Evolutionary conservation across 2,888 invertebrate genomes (phyloP), one percentile per base, ranked within the genome.

Genomic region (Drepanosiphum platanoidis): DNA sequence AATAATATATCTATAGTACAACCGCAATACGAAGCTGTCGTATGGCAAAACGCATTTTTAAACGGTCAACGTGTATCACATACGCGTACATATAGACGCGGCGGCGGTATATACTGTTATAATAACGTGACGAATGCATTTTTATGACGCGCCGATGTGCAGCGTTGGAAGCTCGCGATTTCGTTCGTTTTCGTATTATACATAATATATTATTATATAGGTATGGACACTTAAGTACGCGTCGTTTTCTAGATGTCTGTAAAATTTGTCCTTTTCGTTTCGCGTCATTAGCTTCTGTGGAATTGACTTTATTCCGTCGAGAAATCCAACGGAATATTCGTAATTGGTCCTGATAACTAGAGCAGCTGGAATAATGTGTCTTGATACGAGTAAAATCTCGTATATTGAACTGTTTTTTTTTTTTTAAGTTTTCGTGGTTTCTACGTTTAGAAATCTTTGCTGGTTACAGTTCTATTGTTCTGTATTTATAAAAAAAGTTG

Each of bases 101-200:
- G 18, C 18, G 36, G 42, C 39, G 22, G 61, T 64, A 30, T 30
- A 30, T 61, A 78, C 64, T 66, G 36, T 61, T 27, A 61, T 36
- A 77, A 36, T 78, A 66, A 78, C 64, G 81, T 81, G 71, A 71
- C 81, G 71, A 81, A 81, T 81, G 71, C 71, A 52, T 58, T 71
- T 81, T 71, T 81, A 80, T 34, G 70, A 36, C 27, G 46, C 52
- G 39, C 39, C 61, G 77, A 61, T 39, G 61, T 39, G 18, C 61
- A 9, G 58, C 27, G n/a, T 77, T 68, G 22, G 70, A 36, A 11
- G 70, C n/a, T 39, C n/a, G n/a, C 36, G n/a, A 70, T 70, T 52
- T 77, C 61, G 36, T 61, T 34, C n/a, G 27, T 22, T 58, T 36
- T n/a, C 34, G 22, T 27, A 39, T 36, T n/a, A n/a, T n/a, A n/a